Evolutionary conservation across 2,888 invertebrate species (phyloP).

Genomic region (Parnassius apollo): DNA sequence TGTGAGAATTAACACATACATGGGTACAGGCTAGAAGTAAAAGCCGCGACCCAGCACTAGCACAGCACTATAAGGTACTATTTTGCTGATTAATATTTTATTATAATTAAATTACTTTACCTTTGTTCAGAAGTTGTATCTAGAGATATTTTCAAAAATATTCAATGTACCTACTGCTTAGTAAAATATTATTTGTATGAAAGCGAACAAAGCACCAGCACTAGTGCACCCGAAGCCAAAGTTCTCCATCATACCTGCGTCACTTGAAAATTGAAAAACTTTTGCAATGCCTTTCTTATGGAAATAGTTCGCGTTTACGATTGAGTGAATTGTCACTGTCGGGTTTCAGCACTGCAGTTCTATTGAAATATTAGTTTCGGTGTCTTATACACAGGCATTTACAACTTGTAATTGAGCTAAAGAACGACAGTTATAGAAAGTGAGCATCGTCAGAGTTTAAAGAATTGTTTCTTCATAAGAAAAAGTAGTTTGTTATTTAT

Average conservation of each 20-base stretch:
- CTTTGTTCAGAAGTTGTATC: too few relatives aligned
- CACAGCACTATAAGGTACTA: too few relatives aligned
- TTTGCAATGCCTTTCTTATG: slow-evolving; percentile 78
- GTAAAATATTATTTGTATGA: slow-evolving; percentile 20
- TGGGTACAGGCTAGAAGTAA: too few relatives aligned
- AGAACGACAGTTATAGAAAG: slow-evolving; percentile 17
- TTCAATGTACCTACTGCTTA: slow-evolving; percentile 4
- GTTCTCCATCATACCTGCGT: slow-evolving; percentile 78
- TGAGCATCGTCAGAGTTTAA: slow-evolving; percentile 17
- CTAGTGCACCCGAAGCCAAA: slow-evolving; percentile 65
- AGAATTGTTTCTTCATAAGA: slow-evolving; percentile 4
- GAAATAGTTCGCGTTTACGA: slow-evolving; percentile 77
- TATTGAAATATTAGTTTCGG: slow-evolving; percentile 57
- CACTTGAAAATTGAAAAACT: slow-evolving; percentile 81
- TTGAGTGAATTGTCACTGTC: slow-evolving; percentile 78
- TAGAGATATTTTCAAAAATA: neutral
- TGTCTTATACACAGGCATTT: slow-evolving; percentile 24
- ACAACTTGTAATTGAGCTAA: slow-evolving; percentile 12
- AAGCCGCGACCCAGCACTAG: too few relatives aligned
- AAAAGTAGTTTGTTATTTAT: neutral
- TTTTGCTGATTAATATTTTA: too few relatives aligned
- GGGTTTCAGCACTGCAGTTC: slow-evolving; percentile 64
- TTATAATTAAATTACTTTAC: too few relatives aligned
- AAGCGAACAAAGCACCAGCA: slow-evolving; percentile 31
- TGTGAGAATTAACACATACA: too few relatives aligned